A percentile compares a stretch with the other conserved stretches of the same genome.
Conservation (phyloP, 2,113 vertebrate genomes). For the Eretmochelys imbricata region DNA sequence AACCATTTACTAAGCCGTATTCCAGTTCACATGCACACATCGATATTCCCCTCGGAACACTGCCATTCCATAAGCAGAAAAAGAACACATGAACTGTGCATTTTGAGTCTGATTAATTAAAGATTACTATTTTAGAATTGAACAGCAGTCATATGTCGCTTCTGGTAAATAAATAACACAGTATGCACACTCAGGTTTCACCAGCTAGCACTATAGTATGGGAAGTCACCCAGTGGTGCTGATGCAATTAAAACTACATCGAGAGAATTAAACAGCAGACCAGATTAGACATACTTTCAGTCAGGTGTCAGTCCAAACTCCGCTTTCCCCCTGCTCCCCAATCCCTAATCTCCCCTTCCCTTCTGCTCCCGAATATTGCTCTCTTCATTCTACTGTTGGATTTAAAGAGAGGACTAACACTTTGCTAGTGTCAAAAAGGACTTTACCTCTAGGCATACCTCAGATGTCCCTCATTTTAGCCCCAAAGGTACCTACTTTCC, state of each 20-base stretch:
- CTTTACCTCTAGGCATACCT: background rate
- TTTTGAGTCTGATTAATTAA: background rate
- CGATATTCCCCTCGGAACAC: fast-evolving
- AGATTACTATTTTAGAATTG: background rate
- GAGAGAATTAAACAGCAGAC: background rate
- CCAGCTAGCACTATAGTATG: slow-evolving; percentile 55
- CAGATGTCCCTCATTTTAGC: background rate
- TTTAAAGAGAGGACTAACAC: slow-evolving; percentile 14
- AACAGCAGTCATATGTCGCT: background rate
- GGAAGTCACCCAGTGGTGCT: background rate
- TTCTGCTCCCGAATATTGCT: background rate
- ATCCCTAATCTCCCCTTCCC: no score
- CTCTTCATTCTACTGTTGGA: background rate
- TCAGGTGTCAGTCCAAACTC: background rate
- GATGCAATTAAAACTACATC: background rate
- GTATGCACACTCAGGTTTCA: slow-evolving; percentile 18
- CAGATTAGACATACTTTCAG: background rate
- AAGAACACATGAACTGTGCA: background rate
- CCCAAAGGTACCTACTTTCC: background rate
- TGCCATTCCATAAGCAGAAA: background rate
- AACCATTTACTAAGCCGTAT: background rate
- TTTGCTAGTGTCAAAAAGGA: background rate
- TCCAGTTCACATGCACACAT: fast-evolving
- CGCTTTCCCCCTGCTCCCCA: background rate
- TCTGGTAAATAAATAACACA: fast-evolving